phyloP scores from a whole-genome alignment of 2,113 vertebrate genomes.

The Rhea pennata region DNA sequence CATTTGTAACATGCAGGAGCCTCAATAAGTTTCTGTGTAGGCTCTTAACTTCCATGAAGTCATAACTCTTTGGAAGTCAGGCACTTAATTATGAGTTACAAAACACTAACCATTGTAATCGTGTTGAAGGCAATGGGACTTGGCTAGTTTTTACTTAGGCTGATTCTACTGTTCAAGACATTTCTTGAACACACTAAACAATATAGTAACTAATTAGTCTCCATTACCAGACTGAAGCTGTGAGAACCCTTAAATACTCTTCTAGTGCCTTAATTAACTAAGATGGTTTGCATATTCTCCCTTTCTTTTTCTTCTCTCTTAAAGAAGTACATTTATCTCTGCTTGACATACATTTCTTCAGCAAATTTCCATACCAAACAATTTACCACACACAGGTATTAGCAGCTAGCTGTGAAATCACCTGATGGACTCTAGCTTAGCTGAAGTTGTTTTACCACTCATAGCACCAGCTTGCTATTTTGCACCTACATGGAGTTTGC shows the following conservation, averaged over 20 bases:
- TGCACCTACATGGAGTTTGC: neutral
- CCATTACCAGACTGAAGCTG: neutral
- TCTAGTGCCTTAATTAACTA: slow-evolving; percentile 28
- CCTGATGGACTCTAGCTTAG: neutral
- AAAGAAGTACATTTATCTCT: slow-evolving; percentile 48
- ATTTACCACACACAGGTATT: slow-evolving; percentile 8
- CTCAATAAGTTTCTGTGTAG: neutral
- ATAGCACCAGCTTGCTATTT: neutral
- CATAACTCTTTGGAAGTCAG: neutral
- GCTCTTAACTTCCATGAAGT: neutral
- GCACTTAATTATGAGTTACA: neutral
- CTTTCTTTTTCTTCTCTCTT: slow-evolving; percentile 8
- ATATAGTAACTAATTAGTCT: slow-evolving; percentile 15
- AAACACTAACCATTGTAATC: neutral
- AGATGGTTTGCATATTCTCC: neutral
- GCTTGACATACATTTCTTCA: slow-evolving; percentile 46
- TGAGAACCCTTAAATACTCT: slow-evolving; percentile 31
- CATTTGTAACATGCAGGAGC: neutral
- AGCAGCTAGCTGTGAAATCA: slow-evolving; percentile 38
- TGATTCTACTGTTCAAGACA: slow-evolving; percentile 3
- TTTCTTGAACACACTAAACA: neutral
- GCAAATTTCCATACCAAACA: neutral
- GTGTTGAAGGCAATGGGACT: neutral
- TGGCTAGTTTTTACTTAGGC: slow-evolving; percentile 8
- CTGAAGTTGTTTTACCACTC: neutral